These are phyloP conservation scores for Brachionus calyciflorus DNA, from an alignment of 1,140 invertebrate genomes.

Conservation along the genomic window DNA sequence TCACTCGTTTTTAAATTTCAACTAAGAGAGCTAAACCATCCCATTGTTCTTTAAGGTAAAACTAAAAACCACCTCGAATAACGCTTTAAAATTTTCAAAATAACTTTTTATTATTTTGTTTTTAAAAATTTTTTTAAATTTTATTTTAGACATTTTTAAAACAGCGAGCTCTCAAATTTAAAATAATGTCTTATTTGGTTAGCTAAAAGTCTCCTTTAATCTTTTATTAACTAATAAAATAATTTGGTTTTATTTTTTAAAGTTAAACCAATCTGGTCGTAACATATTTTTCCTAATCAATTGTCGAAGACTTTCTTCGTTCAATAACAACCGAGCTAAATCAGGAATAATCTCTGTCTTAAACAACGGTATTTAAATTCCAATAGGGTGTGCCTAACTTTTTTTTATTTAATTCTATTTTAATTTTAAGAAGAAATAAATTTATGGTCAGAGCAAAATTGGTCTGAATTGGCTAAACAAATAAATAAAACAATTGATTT, in stretches of 20 bases:
- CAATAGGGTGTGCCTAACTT: no score
- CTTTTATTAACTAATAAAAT: neutral
- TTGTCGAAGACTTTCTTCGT: conserved; percentile 1
- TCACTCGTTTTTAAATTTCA: no score
- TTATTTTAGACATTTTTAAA: no score
- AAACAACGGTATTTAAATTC: neutral
- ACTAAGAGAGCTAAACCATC: no score
- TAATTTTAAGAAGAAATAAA: neutral
- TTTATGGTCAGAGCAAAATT: conserved; percentile 41
- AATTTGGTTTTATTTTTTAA: conserved; percentile 19
- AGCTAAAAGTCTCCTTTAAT: neutral
- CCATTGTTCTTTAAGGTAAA: no score
- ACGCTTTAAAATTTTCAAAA: neutral
- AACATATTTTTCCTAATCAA: conserved; percentile 12
- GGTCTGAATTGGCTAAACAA: conserved; percentile 39
- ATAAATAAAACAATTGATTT: conserved; percentile 10
- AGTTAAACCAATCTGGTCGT: conserved; percentile 12
- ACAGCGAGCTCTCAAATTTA: no score
- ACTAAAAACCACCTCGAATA: no score
- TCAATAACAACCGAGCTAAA: conserved; percentile 9
- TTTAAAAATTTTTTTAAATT: neutral
- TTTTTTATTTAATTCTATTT: neutral
- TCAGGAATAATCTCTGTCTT: conserved; percentile 13
- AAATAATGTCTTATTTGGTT: conserved; percentile 30
- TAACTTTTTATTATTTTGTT: neutral